Evolutionary conservation across 2,113 vertebrate species (phyloP), one percentile per base, ranked within the genome.

Genomic region (Saguinus imperator): DNA sequence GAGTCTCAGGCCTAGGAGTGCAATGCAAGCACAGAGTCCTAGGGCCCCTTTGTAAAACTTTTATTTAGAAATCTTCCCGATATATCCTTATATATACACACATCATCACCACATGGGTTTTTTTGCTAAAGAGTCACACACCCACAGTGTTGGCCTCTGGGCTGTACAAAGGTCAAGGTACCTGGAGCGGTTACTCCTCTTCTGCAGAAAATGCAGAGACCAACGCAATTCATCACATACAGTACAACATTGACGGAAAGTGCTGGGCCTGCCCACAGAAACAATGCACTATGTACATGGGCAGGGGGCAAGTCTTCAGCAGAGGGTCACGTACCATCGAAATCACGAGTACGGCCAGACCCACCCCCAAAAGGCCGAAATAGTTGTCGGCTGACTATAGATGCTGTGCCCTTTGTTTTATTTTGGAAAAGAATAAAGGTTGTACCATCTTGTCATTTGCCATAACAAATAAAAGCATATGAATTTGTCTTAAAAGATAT

Each of bases 41-140:
- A 29, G 98, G 64, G 50, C 35, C 98, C 98, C 97, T 98, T 98
- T 98, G 98, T 98, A 99, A 99, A 99, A 98, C 97, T 99, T 98
- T 99, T 99, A 99, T 99, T 99, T 99, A 99, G 98, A 99, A 99
- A 99, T 99, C 98, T 99, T 98, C 98, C 98, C 97, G 97, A 99
- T 99, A 99, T 99, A 99, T 98, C 99, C 98, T 98, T 98, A 99
- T 99, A 98, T 98, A 98, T 98, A 99, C 98, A 98, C 97, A 98
- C 98, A 98, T 93, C 98, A 98, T 98, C 99, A 99, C 98, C 99
- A 99, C 98, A 99, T 98, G 98, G 96, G 98, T 98, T 98, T 98
- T 98, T 98, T 98, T 96, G 98, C 98, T 98, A 98, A 98, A 98
- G 96, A 97, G 94, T 99, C 98, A 98, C 98, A 99, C 98, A 97